These are phyloP conservation scores for Nymphalis c-album DNA, from an alignment of 2,888 invertebrate species.

Conservation along the genomic window DNA sequence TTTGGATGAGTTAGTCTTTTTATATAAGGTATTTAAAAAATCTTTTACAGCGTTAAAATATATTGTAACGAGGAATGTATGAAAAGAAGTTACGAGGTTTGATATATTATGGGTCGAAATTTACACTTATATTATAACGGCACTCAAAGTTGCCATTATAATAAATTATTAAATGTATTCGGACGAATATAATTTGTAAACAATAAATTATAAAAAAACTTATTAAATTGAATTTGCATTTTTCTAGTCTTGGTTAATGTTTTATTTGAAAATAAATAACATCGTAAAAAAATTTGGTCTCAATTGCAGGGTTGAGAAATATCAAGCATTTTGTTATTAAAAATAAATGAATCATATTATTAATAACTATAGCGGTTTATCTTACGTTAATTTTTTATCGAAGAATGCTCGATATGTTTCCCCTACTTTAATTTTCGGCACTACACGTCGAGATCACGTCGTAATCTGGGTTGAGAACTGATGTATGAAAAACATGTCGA, in stretches of 20 bases:
- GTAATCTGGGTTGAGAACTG: too few species aligned
- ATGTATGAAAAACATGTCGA: too few species aligned
- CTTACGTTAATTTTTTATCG: too few species aligned
- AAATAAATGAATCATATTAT: too few species aligned
- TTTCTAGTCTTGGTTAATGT: not conserved
- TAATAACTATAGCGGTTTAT: too few species aligned
- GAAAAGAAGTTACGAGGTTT: not conserved
- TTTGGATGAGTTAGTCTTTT: constrained; percentile 6
- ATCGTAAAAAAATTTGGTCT: too few species aligned
- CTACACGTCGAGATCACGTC: too few species aligned
- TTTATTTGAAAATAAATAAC: too few species aligned
- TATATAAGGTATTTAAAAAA: constrained; percentile 2
- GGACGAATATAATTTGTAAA: not conserved
- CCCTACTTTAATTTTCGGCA: too few species aligned
- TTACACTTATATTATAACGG: not conserved
- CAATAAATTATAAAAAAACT: not conserved
- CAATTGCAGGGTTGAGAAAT: too few species aligned
- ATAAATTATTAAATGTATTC: constrained; percentile 4
- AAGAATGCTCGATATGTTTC: too few species aligned
- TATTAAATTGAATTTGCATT: not conserved
- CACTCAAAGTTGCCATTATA: not conserved
- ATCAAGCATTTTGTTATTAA: too few species aligned
- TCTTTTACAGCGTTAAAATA: constrained; percentile 4
- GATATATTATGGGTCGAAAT: not conserved
- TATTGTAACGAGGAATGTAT: constrained; percentile 1